These are phyloP conservation scores for Amphilophus citrinellus DNA, from an alignment of 2,113 vertebrate species.

Conservation along the genomic window DNA sequence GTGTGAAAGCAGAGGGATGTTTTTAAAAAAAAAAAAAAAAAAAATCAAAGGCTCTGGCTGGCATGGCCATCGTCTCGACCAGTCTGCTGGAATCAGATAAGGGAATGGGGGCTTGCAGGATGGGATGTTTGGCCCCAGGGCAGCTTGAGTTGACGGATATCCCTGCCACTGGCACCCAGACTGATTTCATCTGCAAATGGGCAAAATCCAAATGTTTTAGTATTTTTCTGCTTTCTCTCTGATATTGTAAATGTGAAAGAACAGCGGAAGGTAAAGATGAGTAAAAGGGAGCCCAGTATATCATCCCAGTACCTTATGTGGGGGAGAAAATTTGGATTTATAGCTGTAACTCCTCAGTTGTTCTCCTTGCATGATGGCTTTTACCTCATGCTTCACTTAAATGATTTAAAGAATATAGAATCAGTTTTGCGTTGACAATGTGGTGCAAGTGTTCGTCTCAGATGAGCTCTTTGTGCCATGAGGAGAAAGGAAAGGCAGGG, in stretches of 20 bases:
- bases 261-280: constrained; percentile 33
- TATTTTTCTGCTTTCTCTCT: constrained; percentile 34
- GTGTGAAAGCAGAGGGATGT: constrained; percentile 63
- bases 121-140: constrained; percentile 66
- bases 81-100: constrained; percentile 79
- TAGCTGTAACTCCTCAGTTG: constrained; percentile 53
- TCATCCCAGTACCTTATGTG: constrained; percentile 66
- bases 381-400: constrained; percentile 54
- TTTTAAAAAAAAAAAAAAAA: constrained; percentile 9
- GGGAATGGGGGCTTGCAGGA: constrained; percentile 59
- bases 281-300: constrained; percentile 31
- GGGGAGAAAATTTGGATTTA: constrained; percentile 25
- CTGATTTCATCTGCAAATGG: constrained; percentile 66
- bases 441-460: constrained; percentile 67
- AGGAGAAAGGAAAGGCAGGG: constrained; percentile 46
- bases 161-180: constrained; percentile 54
- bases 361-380: constrained; percentile 51
- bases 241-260: constrained; percentile 44
- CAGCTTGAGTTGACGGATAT: constrained; percentile 57
- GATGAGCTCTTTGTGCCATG: constrained; percentile 70
- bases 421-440: constrained; percentile 64
- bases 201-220: constrained; percentile 47
- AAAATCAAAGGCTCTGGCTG: constrained; percentile 72
- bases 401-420: constrained; percentile 68
- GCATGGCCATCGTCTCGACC: constrained; percentile 65